Percentiles rank a stretch among this genome's conserved stretches.
phyloP scores from a whole-genome alignment of 2,113 vertebrate genomes.

The Corythornis cristatus region DNA sequence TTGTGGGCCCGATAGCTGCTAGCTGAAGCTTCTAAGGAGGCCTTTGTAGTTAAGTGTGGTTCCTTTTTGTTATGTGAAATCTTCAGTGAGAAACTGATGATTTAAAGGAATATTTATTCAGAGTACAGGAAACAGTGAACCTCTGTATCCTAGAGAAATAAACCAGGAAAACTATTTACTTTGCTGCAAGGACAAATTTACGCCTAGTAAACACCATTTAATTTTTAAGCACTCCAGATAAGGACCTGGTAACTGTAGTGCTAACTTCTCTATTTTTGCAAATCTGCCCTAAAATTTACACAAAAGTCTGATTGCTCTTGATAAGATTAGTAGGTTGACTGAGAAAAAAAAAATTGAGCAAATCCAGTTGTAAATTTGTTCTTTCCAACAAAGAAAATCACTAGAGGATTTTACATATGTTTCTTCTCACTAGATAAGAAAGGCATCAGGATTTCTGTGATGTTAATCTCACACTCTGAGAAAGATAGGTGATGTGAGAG shows the following conservation, averaged over 20 bases:
- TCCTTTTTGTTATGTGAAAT: background rate
- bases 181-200: background rate
- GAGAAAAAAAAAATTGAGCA: background rate
- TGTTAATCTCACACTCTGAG: background rate
- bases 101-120: background rate
- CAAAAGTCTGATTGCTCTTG: background rate
- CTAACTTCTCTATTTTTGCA: background rate
- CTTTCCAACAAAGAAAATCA: background rate
- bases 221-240: background rate
- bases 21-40: background rate
- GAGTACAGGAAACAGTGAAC: background rate
- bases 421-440: background rate
- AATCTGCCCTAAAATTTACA: background rate
- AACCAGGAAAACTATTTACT: background rate
- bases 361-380: background rate
- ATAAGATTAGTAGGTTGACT: background rate
- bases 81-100: background rate
- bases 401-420: background rate
- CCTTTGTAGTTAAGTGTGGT: background rate
- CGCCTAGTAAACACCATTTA: background rate
- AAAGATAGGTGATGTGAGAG: background rate
- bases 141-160: background rate
- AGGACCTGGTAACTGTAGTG: background rate
- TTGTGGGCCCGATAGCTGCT: background rate
- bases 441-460: background rate